These are phyloP conservation scores for Hydrotaea diabolus DNA, from an alignment of 2,888 invertebrate genomes.

Conservation along the genomic window DNA sequence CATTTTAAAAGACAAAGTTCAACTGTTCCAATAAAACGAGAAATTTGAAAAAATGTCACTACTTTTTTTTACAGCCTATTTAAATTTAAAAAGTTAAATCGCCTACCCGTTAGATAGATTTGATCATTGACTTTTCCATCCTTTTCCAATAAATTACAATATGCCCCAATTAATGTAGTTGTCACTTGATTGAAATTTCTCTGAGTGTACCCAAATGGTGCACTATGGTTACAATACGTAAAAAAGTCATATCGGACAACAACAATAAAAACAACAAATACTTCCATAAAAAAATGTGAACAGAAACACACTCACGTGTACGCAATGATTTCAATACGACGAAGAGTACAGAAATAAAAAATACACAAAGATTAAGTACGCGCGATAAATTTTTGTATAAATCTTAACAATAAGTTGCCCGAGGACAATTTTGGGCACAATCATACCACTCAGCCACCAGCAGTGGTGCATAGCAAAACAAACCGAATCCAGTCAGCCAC, in stretches of 20 bases:
- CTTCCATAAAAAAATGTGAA: conserved; percentile 28
- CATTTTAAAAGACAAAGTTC: no score
- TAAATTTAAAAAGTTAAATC: no score
- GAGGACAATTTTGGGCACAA: conserved; percentile 72
- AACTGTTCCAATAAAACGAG: no score
- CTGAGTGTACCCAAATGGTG: conserved; percentile 38
- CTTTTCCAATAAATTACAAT: background rate
- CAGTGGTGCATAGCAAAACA: conserved; percentile 22
- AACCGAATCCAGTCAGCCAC: conserved; percentile 1
- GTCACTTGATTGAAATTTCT: conserved; percentile 5
- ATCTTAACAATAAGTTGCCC: conserved; percentile 78
- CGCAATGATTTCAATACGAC: conserved; percentile 60
- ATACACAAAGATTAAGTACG: conserved; percentile 74
- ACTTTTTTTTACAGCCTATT: no score
- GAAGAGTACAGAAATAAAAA: conserved; percentile 46
- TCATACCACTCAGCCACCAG: conserved; percentile 57
- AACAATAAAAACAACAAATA: conserved; percentile 17
- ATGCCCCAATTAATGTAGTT: background rate
- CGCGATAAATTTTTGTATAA: conserved; percentile 76
- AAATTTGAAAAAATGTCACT: no score
- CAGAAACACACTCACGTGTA: conserved; percentile 49
- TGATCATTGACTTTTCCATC: no score
- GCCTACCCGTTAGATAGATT: no score
- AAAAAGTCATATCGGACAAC: conserved; percentile 41
- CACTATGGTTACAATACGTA: conserved; percentile 35